Conservation (phyloP, 2,888 invertebrate genomes). For the Coelinius sp. region DNA sequence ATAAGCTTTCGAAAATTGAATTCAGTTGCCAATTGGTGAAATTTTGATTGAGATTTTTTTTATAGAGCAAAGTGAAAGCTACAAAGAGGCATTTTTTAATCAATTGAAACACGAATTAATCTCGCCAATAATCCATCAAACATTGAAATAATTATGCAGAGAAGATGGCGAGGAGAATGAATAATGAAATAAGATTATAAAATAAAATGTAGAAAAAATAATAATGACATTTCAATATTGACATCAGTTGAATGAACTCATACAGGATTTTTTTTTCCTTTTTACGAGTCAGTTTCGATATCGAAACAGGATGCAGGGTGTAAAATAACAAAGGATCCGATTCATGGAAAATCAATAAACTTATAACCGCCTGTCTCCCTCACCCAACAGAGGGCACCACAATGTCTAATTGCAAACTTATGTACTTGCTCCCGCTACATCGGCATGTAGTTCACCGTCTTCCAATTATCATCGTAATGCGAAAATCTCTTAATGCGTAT, state of each 20-base stretch:
- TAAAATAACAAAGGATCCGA: background rate
- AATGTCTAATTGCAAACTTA: background rate
- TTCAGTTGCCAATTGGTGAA: background rate
- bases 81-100: background rate
- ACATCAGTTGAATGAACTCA: no score
- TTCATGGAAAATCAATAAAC: slow-evolving; percentile 14
- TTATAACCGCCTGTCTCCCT: background rate
- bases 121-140: background rate
- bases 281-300: background rate
- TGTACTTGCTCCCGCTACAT: background rate
- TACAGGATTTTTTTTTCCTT: background rate
- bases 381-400: background rate
- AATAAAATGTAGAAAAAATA: no score
- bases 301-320: background rate
- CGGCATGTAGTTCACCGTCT: background rate
- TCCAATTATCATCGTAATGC: slow-evolving; percentile 18
- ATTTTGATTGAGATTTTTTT: background rate
- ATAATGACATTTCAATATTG: background rate
- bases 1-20: no score
- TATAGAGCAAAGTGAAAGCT: background rate
- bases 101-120: background rate
- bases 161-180: background rate
- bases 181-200: background rate
- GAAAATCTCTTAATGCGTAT: background rate
- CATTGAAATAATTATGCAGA: background rate